These are phyloP conservation scores for Andrena bucephala DNA, from an alignment of 2,888 invertebrate genomes.

Conservation along the genomic window DNA sequence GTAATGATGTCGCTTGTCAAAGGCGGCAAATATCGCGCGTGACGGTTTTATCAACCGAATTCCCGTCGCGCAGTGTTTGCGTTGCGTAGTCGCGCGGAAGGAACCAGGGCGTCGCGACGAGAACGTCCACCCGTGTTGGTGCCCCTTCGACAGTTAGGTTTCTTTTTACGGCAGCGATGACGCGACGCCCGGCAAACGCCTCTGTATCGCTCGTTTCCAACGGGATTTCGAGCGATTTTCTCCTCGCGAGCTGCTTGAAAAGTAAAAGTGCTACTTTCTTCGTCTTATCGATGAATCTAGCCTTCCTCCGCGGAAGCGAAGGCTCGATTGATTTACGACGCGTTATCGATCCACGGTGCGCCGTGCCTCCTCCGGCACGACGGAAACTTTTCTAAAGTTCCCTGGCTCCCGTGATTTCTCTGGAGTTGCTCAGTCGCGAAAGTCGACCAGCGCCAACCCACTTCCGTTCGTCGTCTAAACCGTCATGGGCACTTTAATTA, in stretches of 20 bases:
- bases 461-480: conserved; percentile 25
- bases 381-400: conserved; percentile 24
- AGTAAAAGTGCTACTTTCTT: background rate
- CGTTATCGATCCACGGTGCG: conserved; percentile 3
- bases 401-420: conserved; percentile 51
- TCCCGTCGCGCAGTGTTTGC: background rate
- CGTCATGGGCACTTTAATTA: conserved; percentile 18
- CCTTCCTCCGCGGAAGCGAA: conserved; percentile 7
- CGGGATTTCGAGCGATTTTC: conserved; percentile 12
- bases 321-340: background rate
- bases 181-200: background rate
- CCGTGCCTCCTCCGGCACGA: background rate
- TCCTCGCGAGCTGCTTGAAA: background rate
- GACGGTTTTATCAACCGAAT: conserved; percentile 16
- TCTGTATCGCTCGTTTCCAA: background rate
- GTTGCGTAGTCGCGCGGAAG: conserved; percentile 11
- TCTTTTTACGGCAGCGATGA: background rate
- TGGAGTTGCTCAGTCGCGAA: conserved; percentile 32
- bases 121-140: background rate
- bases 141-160: background rate
- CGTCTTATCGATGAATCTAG: conserved; percentile 15
- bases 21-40: conserved; percentile 20
- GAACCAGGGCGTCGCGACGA: background rate
- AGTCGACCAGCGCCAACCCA: conserved; percentile 31
- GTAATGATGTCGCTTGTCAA: conserved; percentile 43